phyloP scores from a whole-genome alignment of 2,113 vertebrate species.

The Laticauda colubrina region DNA sequence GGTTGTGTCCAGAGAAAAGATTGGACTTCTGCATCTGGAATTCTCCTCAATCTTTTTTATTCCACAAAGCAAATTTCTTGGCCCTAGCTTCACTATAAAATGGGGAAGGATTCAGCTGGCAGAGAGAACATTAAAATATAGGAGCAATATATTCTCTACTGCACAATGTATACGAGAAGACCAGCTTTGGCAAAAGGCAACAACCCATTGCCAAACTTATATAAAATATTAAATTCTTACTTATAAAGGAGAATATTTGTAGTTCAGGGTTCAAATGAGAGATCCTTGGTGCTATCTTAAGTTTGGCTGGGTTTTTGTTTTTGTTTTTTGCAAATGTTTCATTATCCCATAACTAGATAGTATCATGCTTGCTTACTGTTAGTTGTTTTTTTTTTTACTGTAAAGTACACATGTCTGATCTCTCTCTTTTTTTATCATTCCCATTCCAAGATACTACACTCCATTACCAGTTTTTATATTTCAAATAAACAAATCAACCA shows the following conservation, averaged over 20 bases:
- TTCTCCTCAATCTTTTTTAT: slow-evolving; percentile 65
- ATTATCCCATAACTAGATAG: not conserved
- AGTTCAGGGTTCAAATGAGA: not conserved
- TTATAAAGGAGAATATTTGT: not conserved
- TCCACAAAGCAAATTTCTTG: slow-evolving; percentile 71
- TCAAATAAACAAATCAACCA: slow-evolving; percentile 22
- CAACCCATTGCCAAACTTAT: slow-evolving; percentile 48
- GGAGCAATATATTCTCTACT: slow-evolving; percentile 31
- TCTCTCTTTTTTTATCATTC: not conserved
- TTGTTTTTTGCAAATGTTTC: not conserved
- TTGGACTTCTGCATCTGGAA: slow-evolving; percentile 66
- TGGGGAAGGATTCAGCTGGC: slow-evolving; percentile 48
- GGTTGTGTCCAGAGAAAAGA: slow-evolving; percentile 68
- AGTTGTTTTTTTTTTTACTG: not conserved
- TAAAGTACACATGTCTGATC: not conserved
- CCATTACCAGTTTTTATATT: slow-evolving; percentile 53
- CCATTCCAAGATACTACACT: slow-evolving; percentile 19
- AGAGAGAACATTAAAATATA: slow-evolving; percentile 56
- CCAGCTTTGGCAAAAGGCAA: slow-evolving; percentile 39
- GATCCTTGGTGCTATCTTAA: not conserved
- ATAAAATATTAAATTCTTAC: slow-evolving; percentile 19
- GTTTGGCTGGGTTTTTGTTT: not conserved
- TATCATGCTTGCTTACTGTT: slow-evolving; percentile 1
- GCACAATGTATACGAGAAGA: slow-evolving; percentile 28
- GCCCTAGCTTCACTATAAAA: slow-evolving; percentile 24